phyloP scores from a whole-genome alignment of 1,140 invertebrate genomes.

The Drosophila bipectinata region DNA sequence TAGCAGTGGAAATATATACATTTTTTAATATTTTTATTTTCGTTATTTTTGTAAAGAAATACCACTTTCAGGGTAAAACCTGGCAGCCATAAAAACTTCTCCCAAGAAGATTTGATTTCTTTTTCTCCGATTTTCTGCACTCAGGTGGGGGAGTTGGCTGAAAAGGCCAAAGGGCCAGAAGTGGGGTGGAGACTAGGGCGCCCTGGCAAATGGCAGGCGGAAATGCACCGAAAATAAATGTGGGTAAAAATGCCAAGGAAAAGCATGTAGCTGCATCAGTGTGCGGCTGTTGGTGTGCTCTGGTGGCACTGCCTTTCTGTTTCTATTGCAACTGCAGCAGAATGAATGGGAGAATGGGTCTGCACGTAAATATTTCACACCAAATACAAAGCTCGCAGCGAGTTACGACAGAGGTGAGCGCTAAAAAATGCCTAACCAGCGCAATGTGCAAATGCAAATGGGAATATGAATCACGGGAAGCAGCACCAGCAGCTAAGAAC shows the following conservation, averaged over 20 bases:
- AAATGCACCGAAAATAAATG: slow-evolving; percentile 79
- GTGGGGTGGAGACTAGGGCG: slow-evolving; percentile 10
- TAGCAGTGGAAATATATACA: neutral
- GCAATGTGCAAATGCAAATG: slow-evolving; percentile 63
- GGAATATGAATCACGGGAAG: slow-evolving; percentile 62
- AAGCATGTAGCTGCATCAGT: slow-evolving; percentile 33
- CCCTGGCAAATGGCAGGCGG: slow-evolving; percentile 62
- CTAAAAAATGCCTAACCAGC: slow-evolving; percentile 71
- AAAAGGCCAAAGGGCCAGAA: neutral
- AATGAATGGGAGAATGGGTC: slow-evolving; percentile 24
- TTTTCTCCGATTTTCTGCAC: slow-evolving; percentile 7
- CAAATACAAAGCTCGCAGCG: slow-evolving; percentile 35
- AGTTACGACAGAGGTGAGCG: slow-evolving; percentile 40
- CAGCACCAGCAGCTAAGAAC: slow-evolving; percentile 3
- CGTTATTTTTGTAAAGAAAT: neutral
- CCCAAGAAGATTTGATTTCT: slow-evolving; percentile 5
- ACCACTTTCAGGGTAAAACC: neutral
- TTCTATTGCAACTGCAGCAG: slow-evolving; percentile 16
- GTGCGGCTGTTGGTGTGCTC: neutral
- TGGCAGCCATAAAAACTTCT: neutral
- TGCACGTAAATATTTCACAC: slow-evolving; percentile 70
- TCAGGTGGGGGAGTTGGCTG: slow-evolving; percentile 14
- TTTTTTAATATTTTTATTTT: too few relatives aligned
- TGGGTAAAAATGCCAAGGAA: slow-evolving; percentile 71
- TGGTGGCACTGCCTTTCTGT: slow-evolving; percentile 1